Conservation (phyloP, 2,888 invertebrate genomes). For the Hemithea aestivaria region DNA sequence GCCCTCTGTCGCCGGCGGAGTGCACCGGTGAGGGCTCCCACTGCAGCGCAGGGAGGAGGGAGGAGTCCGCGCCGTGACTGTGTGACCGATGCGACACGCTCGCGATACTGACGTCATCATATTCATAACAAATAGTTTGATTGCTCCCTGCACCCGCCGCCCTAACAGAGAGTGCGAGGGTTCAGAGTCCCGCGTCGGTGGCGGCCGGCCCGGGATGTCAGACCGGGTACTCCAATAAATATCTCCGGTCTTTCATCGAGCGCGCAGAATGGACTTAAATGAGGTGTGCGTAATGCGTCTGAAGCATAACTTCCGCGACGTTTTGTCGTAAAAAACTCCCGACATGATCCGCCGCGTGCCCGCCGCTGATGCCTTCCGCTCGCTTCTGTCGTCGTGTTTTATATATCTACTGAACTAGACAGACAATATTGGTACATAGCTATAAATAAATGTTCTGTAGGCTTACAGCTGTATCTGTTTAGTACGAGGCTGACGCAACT, state of each 20-base stretch:
- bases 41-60: too few species aligned
- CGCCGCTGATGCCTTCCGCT: constrained; percentile 33
- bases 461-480: too few species aligned
- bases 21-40: too few species aligned
- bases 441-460: too few species aligned
- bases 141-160: too few species aligned
- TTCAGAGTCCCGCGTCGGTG: constrained; percentile 13
- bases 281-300: constrained; percentile 69
- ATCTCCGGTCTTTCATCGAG: constrained; percentile 56
- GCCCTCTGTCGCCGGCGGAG: too few species aligned
- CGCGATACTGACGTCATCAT: constrained; percentile 71
- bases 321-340: constrained; percentile 68
- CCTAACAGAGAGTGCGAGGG: constrained; percentile 22
- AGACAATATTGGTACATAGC: too few species aligned
- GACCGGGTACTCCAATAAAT: constrained; percentile 69
- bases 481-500: too few species aligned
- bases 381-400: constrained; percentile 31
- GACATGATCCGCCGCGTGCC: constrained; percentile 31
- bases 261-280: constrained; percentile 61
- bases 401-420: too few species aligned
- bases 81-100: constrained; percentile 35
- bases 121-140: too few species aligned
- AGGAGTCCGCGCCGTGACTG: constrained; percentile 29
- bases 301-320: constrained; percentile 69
- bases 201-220: constrained; percentile 54